Conservation (phyloP, 1,140 invertebrate genomes). For the Calephelis nemesis region DNA sequence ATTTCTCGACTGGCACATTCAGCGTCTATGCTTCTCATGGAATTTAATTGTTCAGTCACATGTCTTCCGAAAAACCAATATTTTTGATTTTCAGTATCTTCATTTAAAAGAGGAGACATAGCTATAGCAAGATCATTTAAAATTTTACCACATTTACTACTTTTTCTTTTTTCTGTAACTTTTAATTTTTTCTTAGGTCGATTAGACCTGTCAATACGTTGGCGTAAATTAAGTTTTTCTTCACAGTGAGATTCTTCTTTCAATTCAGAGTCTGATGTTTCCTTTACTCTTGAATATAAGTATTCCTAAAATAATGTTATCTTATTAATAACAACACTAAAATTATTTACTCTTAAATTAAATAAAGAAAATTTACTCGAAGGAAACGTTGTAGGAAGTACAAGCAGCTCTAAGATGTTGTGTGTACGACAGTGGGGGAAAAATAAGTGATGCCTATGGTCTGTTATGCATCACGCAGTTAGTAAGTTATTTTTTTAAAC, state of each 20-base stretch:
- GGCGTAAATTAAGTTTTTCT: conserved; percentile 23
- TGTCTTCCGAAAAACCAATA: conserved; percentile 66
- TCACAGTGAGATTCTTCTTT: not conserved
- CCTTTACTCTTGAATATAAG: not conserved
- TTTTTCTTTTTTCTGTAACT: conserved; percentile 27
- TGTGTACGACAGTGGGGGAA: too few species aligned
- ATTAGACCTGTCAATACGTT: conserved; percentile 53
- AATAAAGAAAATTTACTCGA: too few species aligned
- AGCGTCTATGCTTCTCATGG: conserved; percentile 54
- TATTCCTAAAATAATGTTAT: not conserved
- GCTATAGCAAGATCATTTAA: conserved; percentile 54
- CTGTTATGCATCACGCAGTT: too few species aligned
- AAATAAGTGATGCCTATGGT: too few species aligned
- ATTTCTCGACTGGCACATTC: conserved; percentile 52
- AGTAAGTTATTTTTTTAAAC: too few species aligned
- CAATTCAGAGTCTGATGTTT: not conserved
- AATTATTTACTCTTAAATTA: too few species aligned
- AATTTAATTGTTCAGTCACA: conserved; percentile 54
- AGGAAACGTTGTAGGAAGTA: too few species aligned
- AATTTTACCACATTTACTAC: conserved; percentile 47
- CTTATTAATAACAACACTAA: too few species aligned
- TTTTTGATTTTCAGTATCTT: conserved; percentile 28
- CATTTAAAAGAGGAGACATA: conserved; percentile 45
- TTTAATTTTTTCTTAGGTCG: conserved; percentile 41
- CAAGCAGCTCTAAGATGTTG: too few species aligned